These are phyloP conservation scores for Exephanes ischioxanthus DNA, from an alignment of 2,888 invertebrate genomes.

Conservation along the genomic window DNA sequence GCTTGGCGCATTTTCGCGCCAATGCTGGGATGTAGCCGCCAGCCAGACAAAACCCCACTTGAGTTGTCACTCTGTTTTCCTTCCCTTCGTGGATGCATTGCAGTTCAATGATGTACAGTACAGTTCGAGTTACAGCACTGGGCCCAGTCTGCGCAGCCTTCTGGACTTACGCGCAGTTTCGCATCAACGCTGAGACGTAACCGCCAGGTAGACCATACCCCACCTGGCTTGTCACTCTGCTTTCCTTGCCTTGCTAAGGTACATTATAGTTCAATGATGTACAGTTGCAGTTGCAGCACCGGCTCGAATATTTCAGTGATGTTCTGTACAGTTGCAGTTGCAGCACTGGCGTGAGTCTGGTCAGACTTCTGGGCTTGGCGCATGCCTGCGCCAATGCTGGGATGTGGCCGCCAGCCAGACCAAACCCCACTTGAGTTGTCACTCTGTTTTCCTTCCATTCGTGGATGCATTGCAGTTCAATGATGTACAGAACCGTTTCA, in stretches of 20 bases:
- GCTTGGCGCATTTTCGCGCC: no score
- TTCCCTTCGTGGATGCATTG: conserved; percentile 14
- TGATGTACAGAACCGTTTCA: conserved; percentile 20
- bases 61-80: conserved; percentile 22
- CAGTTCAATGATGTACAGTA: conserved; percentile 18
- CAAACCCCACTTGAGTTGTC: background rate
- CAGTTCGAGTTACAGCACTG: background rate
- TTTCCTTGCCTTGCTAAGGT: background rate
- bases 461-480: background rate
- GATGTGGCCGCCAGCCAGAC: no score
- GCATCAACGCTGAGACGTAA: background rate
- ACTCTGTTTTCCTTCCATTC: conserved; percentile 37
- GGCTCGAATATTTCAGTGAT: no score
- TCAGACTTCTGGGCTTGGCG: no score
- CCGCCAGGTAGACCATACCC: no score
- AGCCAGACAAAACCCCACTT: no score
- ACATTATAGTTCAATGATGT: background rate
- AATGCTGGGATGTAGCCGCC: no score
- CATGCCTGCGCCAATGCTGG: no score
- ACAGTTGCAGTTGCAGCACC: background rate
- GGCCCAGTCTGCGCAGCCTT: no score
- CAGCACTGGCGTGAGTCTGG: no score
- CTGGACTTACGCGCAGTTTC: no score
- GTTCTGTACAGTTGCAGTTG: no score
- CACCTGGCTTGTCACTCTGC: background rate